Base-by-base conservation (phyloP, 2,888 invertebrate species). In the Leptinotarsa haldemani region DNA sequence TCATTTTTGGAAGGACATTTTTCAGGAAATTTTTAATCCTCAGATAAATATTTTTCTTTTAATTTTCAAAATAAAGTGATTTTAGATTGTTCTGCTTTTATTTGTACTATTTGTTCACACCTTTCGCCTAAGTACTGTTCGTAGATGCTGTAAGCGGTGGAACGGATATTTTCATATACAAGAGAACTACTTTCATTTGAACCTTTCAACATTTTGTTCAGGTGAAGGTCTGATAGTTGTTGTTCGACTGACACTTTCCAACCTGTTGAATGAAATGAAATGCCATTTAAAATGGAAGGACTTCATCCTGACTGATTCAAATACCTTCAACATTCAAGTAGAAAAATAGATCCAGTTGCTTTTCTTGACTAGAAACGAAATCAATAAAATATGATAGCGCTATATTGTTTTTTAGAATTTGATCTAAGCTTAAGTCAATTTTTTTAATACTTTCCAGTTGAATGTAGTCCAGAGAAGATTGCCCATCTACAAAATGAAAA, bases 361-460 rank as follows among this genome's bases (percentile, higher is more conserved):
- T 92, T 71, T 91, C 92, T 70, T 93, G 90, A 76, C 90, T 90
- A 12, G 92, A 91, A 88, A 94, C 92, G 83, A 92, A 95, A 85
- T 95, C 94, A 79, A 94, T 92, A 83, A 94, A 94, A 84, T 93
- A 93, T 20, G 93, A 92, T 48, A 95, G 87, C 7, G 94, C 94
- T 61, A 94, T 90, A 82, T 92, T 93, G 85, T 95, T 94, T 83
- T 93, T 94, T 67, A 95, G 87, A 69, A 95, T 90, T 80, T 93
- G 93, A 82, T 93, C 93, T 77, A 95, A 86, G 0, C 92, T 92
- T 78, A 95, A 86, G 80, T 91, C 90, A 69, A 88, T 85, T 78
- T 83, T 84, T 80, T 84, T 86, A 20, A 84, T 77, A 77, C 79
- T 84, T 71, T 87, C 87, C 69, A 86, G 74, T 53, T 83, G 84